These are phyloP conservation scores for Ametastegia equiseti DNA, from an alignment of 2,888 invertebrate genomes.

Conservation along the genomic window DNA sequence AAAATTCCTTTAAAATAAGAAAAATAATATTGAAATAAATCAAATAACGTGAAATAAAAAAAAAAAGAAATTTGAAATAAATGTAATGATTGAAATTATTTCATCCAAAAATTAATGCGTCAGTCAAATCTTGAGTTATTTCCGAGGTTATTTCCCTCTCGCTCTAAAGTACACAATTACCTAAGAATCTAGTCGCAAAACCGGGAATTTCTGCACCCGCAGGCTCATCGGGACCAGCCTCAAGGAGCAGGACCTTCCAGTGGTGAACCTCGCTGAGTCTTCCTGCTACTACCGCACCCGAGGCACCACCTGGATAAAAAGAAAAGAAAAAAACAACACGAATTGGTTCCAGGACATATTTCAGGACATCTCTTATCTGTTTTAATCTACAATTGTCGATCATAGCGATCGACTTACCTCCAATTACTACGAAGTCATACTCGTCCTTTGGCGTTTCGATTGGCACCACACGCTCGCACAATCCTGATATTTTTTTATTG, in stretches of 20 bases:
- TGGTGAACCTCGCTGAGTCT: slow-evolving; percentile 82
- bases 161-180: background rate
- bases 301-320: slow-evolving; percentile 80
- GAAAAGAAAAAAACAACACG: too few relatives aligned
- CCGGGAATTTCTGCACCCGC: slow-evolving; percentile 81
- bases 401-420: slow-evolving; percentile 72
- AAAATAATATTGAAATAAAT: too few relatives aligned
- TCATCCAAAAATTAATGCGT: too few relatives aligned
- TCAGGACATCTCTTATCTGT: too few relatives aligned
- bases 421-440: slow-evolving; percentile 83
- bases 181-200: slow-evolving; percentile 80
- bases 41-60: too few relatives aligned
- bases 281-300: slow-evolving; percentile 82
- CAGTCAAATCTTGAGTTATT: too few relatives aligned
- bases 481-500: slow-evolving; percentile 62
- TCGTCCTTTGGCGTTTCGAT: slow-evolving; percentile 67
- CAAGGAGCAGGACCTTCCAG: background rate
- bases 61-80: too few relatives aligned
- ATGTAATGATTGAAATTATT: too few relatives aligned
- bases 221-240: slow-evolving; percentile 79
- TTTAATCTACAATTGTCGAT: background rate
- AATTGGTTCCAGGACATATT: too few relatives aligned
- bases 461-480: slow-evolving; percentile 78
- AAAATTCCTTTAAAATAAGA: too few relatives aligned
- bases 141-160: too few relatives aligned